These are phyloP conservation scores for Callithrix jacchus DNA, from an alignment of 2,113 vertebrate species.

Conservation along the genomic window DNA sequence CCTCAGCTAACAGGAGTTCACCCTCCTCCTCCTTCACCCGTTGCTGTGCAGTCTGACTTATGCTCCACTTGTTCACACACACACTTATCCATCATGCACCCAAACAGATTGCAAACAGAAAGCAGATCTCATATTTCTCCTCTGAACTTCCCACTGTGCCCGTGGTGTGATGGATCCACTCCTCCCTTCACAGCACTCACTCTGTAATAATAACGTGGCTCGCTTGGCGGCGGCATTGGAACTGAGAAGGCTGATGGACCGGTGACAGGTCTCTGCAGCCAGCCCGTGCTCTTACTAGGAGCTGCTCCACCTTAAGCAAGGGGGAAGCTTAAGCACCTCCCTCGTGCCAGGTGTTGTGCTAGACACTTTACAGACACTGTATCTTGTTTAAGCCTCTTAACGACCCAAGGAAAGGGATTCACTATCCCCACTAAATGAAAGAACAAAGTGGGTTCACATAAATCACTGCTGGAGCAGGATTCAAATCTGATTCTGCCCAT, in stretches of 20 bases:
- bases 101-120: neutral
- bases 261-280: neutral
- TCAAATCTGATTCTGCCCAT: neutral
- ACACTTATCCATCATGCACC: neutral
- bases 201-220: neutral
- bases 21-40: too few species aligned
- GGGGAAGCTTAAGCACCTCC: neutral
- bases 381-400: neutral
- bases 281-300: neutral
- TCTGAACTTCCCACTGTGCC: neutral
- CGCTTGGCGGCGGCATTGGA: accelerated
- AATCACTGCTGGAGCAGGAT: neutral
- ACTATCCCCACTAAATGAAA: too few species aligned
- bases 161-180: neutral
- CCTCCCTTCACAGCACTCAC: neutral
- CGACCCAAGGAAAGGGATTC: neutral
- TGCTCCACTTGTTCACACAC: neutral
- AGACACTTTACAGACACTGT: neutral
- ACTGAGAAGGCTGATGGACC: neutral
- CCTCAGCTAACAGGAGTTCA: neutral
- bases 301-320: neutral
- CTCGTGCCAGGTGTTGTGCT: accelerated
- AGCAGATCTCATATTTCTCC: neutral
- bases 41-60: too few species aligned
- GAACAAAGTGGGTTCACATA: neutral